A percentile compares a stretch with the other conserved stretches of the same genome.
Evolutionary conservation across 2,797 vertebrate genomes (phyloP).

Genomic region (Gymnothorax reevesii): DNA sequence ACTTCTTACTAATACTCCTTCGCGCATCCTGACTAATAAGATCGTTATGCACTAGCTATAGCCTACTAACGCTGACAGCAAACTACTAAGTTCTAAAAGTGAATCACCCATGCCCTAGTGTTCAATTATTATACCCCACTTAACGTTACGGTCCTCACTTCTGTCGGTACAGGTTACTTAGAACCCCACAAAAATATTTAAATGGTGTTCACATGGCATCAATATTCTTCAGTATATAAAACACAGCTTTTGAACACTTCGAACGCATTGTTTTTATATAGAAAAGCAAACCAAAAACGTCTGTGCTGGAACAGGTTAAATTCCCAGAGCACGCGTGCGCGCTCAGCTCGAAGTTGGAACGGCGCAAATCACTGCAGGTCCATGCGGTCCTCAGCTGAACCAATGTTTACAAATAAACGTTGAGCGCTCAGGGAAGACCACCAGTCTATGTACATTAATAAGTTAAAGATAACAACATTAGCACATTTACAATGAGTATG

Average conservation of each 20-base stretch:
- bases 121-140: background rate
- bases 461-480: background rate
- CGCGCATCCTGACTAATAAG: too few relatives aligned
- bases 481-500: background rate
- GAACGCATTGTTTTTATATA: background rate
- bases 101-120: background rate
- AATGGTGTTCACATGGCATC: background rate
- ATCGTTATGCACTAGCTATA: background rate
- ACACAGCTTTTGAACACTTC: background rate
- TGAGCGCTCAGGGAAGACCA: background rate
- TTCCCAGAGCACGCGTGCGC: background rate
- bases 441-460: too few relatives aligned
- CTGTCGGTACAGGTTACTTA: background rate
- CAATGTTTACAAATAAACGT: background rate
- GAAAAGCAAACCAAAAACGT: background rate
- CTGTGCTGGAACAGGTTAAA: background rate
- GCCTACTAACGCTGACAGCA: background rate
- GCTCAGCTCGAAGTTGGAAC: background rate
- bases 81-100: background rate
- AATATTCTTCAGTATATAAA: background rate
- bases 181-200: background rate
- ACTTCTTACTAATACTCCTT: background rate
- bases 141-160: background rate
- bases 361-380: background rate
- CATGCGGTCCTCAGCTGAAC: background rate